Base-by-base conservation (phyloP, 2,797 vertebrate genomes). In the Neosalanx taihuensis region DNA sequence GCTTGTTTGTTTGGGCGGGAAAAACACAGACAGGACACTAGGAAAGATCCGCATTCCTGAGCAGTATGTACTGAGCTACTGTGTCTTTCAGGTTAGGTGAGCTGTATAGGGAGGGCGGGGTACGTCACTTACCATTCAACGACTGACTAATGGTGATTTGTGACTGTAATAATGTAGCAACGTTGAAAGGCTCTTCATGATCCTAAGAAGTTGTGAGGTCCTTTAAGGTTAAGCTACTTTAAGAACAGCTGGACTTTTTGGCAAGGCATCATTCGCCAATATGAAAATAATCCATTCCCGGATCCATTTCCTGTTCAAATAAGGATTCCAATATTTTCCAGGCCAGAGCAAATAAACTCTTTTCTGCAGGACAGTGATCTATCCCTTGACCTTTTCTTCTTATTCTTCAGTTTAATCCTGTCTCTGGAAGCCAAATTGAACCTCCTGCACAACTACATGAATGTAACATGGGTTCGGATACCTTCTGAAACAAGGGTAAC, bases 371-470 rank as follows among this genome's bases (percentile, higher is more conserved):
- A 26, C 56, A 69, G 67, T 58, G 67, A 57, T 23, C 0, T 69
- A 41, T 37, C 53, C 5, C 15, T 18, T 56, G 20, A 37, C 6
- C 3, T 41, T 41, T 41, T 70, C 33, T n/a, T 79, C 33, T 65
- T 20, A 30, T 72, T 73, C 74, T 62, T 63, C 87, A 99, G 98
- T 91, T 93, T 99, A 85, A 98, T 99, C 92, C 92, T 99, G 85
- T 99, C 97, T 69, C 93, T 99, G 86, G 98, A 99, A 91, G 97
- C 97, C 89, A 99, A 99, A 89, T 93, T 99, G 83, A 97, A 96
- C 86, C 94, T 99, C 81, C 94, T 99, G 80, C 98, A 99, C 94
- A 99, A 94, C 94, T 99, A 99, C 92, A 99, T 99, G 98, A 99
- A 99, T 92, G 98, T 99, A 93, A 98, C 97, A 0, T 99, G 98